Percentiles rank a stretch among this genome's conserved stretches.
Evolutionary conservation across 2,113 vertebrate species (phyloP).

Genomic region (Pipa parva): DNA sequence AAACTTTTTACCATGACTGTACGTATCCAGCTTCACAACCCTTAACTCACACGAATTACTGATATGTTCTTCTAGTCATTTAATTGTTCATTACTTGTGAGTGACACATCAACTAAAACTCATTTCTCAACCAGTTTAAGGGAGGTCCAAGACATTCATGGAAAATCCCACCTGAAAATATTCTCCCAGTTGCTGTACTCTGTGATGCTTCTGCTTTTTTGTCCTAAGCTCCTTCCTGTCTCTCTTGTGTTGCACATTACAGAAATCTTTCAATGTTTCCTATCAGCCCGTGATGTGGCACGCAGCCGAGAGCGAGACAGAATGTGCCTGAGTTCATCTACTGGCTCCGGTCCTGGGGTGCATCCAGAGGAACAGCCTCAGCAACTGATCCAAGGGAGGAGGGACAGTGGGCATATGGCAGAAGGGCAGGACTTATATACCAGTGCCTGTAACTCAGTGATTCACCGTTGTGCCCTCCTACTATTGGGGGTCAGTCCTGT

Average conservation of each 20-base stretch:
- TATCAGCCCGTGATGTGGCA: conserved; percentile 94
- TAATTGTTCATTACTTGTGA: too few relatives aligned
- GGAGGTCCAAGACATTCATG: too few relatives aligned
- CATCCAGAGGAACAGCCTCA: conserved; percentile 72
- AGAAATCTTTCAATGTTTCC: conserved; percentile 99
- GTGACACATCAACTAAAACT: too few relatives aligned
- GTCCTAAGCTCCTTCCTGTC: conserved; percentile 38
- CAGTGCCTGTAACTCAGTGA: conserved; percentile 90
- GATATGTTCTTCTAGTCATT: too few relatives aligned
- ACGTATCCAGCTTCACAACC: too few relatives aligned
- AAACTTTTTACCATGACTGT: too few relatives aligned
- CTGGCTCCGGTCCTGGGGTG: conserved; percentile 58
- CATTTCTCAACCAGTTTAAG: too few relatives aligned
- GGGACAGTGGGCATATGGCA: conserved; percentile 75
- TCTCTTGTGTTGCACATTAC: conserved; percentile 74
- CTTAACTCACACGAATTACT: too few relatives aligned
- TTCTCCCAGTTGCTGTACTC: conserved; percentile 48
- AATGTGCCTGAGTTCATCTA: conserved; percentile 62
- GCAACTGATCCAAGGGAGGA: conserved; percentile 74
- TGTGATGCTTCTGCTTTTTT: conserved; percentile 55
- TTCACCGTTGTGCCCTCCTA: conserved; percentile 90
- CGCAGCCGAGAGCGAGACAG: conserved; percentile 87
- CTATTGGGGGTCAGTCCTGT: conserved; percentile 88
- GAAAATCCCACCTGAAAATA: too few relatives aligned
- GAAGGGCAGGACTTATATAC: conserved; percentile 95